A percentile compares a stretch with the other conserved stretches of the same genome.
Conservation (phyloP, 2,113 vertebrate genomes). For the Cepphus grylle region DNA sequence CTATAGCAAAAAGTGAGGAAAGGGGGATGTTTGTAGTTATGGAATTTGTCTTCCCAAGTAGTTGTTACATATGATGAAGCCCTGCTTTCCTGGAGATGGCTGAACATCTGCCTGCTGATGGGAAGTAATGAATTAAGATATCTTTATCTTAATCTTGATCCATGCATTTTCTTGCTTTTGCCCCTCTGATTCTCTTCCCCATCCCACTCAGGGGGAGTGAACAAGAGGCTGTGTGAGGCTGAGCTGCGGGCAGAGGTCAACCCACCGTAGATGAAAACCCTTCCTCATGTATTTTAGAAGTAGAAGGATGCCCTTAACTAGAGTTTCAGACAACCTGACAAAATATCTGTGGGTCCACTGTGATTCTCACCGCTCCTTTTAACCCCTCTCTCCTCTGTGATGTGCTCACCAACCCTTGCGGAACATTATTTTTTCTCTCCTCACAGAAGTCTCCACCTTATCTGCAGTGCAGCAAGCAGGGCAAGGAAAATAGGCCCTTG, state of each 20-base stretch:
- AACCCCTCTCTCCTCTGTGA: accelerated
- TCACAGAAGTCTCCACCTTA: background rate
- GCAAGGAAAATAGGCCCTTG: background rate
- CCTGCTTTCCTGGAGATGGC: background rate
- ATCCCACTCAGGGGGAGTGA: background rate
- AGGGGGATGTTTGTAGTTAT: background rate
- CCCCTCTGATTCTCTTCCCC: background rate
- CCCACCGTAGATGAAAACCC: background rate
- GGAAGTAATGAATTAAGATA: background rate
- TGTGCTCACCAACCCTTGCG: background rate
- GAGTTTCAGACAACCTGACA: background rate
- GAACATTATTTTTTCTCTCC: background rate
- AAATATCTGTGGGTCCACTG: background rate
- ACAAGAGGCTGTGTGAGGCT: background rate
- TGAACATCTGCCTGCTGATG: background rate
- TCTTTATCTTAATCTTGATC: background rate
- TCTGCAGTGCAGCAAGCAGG: background rate
- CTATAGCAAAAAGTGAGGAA: background rate
- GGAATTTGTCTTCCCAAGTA: background rate
- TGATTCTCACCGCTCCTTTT: background rate
- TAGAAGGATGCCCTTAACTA: background rate
- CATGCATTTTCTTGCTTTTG: background rate
- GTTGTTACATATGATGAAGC: accelerated
- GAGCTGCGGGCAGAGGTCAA: background rate
- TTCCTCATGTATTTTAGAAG: background rate